These are phyloP conservation scores for Acanthiza pusilla DNA, from an alignment of 2,797 vertebrate species.

Conservation along the genomic window DNA sequence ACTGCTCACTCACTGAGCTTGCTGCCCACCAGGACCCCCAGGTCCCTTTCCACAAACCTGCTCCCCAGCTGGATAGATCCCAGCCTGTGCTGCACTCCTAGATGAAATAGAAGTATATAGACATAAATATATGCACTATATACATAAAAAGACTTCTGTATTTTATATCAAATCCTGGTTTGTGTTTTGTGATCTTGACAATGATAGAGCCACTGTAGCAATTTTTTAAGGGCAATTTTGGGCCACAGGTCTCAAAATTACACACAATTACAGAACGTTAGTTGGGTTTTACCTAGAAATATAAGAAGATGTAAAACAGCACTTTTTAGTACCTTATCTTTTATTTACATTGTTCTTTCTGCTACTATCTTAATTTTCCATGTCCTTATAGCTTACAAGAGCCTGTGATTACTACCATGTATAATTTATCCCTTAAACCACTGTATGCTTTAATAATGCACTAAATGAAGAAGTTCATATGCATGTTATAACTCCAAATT, in stretches of 20 bases:
- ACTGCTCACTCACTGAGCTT: rapidly evolving
- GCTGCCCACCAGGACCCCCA: background rate
- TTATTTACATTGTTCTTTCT: background rate
- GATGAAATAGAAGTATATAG: background rate
- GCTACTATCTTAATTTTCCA: background rate
- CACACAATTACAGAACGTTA: background rate
- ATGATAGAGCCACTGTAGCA: background rate
- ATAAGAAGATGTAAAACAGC: background rate
- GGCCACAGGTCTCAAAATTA: background rate
- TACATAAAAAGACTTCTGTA: too few species aligned
- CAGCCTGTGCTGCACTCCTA: background rate
- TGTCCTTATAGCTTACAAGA: background rate
- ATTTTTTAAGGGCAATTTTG: background rate
- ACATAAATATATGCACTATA: background rate
- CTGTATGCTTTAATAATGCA: background rate
- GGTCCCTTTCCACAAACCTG: background rate
- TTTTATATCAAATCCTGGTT: background rate
- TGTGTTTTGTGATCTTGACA: background rate
- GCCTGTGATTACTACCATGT: background rate
- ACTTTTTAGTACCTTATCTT: background rate
- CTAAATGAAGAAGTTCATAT: background rate
- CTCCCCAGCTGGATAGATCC: background rate
- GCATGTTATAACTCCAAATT: background rate
- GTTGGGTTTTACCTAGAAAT: background rate
- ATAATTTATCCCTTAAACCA: background rate